Percentiles rank a stretch among this genome's conserved stretches.
Evolutionary conservation across 1,140 invertebrate species (phyloP).

Genomic region (Leucophenga varia): DNA sequence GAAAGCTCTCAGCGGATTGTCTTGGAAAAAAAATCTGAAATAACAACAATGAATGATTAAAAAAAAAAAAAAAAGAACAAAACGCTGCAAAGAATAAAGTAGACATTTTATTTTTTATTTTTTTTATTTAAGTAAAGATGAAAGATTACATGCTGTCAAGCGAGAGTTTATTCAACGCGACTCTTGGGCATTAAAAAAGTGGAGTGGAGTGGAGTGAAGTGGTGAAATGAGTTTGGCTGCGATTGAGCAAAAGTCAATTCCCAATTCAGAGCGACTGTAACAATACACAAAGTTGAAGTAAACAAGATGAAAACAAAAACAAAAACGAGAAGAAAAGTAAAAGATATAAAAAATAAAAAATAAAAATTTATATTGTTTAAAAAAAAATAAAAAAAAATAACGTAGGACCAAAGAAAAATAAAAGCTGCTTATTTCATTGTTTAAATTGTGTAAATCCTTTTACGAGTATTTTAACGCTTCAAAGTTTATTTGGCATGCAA

Average conservation of each 20-base stretch:
- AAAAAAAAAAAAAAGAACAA: conserved; percentile 5
- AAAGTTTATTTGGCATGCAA: conserved; percentile 19
- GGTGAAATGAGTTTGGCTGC: no score
- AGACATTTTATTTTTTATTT: no score
- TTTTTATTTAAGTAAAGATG: conserved; percentile 46
- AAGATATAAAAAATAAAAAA: conserved; percentile 28
- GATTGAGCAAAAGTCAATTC: conserved; percentile 50
- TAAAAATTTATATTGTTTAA: conserved; percentile 48
- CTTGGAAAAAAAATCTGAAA: no score
- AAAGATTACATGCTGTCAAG: conserved; percentile 39
- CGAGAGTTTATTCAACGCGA: no score
- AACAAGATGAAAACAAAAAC: conserved; percentile 2
- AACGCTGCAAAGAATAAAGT: conserved; percentile 19
- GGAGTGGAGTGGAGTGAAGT: no score
- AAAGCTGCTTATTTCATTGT: conserved; percentile 45
- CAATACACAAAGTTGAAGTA: no score
- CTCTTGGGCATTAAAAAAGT: no score
- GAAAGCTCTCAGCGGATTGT: no score
- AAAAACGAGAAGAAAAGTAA: neutral
- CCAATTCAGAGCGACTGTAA: no score
- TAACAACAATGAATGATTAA: neutral
- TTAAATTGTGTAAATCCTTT: conserved; percentile 50
- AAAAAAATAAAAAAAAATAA: no score
- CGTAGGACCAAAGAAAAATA: no score
- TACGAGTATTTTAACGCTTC: conserved; percentile 38